phyloP scores from a whole-genome alignment of 2,797 vertebrate genomes.

The Toxotes lorentzi region DNA sequence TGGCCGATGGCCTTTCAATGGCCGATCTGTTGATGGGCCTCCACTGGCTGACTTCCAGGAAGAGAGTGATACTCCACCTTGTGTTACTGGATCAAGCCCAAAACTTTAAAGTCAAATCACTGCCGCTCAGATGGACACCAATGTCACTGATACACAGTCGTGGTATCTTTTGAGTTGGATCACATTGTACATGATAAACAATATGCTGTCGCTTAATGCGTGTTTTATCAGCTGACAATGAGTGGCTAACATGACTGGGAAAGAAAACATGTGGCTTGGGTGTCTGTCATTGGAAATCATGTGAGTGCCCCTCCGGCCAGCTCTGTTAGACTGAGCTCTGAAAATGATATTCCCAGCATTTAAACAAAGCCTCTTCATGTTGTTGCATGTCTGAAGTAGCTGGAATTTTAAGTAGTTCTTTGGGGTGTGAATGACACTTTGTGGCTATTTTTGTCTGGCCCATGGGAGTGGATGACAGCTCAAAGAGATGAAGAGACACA shows the following conservation, averaged over 20 bases:
- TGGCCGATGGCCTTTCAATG: conserved; percentile 56
- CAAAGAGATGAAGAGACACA: conserved; percentile 43
- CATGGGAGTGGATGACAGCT: conserved; percentile 52
- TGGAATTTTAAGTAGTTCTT: conserved; percentile 58
- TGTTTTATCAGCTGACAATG: conserved; percentile 54
- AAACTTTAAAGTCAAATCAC: conserved; percentile 22
- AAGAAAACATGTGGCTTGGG: conserved; percentile 30
- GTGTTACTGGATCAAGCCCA: conserved; percentile 39
- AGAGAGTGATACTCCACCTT: conserved; percentile 40
- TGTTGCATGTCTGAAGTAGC: conserved; percentile 45
- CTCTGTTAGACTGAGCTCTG: conserved; percentile 26
- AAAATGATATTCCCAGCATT: conserved; percentile 41
- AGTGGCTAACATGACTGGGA: conserved; percentile 30
- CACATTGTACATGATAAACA: background rate
- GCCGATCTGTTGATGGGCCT: conserved; percentile 52
- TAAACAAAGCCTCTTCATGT: conserved; percentile 46
- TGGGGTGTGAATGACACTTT: conserved; percentile 50
- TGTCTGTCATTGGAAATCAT: conserved; percentile 60
- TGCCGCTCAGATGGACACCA: background rate
- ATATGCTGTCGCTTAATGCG: conserved; percentile 2
- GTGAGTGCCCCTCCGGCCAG: conserved; percentile 56
- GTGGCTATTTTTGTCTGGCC: conserved; percentile 61
- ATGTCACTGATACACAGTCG: background rate
- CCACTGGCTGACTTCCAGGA: conserved; percentile 58
- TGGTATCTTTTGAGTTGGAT: background rate